Evolutionary conservation across 2,797 vertebrate genomes (phyloP).

Genomic region (Protonibea diacanthus): DNA sequence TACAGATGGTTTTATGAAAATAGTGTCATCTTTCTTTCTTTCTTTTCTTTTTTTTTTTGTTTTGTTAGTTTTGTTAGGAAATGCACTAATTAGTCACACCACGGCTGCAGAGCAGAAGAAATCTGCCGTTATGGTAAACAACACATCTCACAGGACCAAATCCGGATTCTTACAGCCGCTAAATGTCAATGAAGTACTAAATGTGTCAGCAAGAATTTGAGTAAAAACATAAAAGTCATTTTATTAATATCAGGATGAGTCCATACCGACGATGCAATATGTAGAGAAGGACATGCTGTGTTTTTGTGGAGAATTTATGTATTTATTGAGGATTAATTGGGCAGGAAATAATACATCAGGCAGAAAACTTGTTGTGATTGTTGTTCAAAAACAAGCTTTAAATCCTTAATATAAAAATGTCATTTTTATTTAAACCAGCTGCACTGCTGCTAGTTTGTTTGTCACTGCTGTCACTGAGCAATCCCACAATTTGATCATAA

Average conservation of each 20-base stretch:
- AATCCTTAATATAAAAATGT: conserved; percentile 21
- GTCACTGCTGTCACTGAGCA: neutral
- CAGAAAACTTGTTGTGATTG: neutral
- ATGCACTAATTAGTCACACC: conserved; percentile 10
- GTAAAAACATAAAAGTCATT: neutral
- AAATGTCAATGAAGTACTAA: neutral
- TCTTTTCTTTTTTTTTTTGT: neutral
- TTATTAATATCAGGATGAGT: neutral
- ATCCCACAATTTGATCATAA: neutral
- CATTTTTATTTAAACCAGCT: conserved; percentile 37
- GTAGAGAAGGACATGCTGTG: neutral
- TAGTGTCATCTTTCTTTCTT: neutral
- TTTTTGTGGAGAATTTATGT: conserved; percentile 2
- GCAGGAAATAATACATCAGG: conserved; percentile 10
- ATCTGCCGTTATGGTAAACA: conserved; percentile 37
- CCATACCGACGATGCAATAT: neutral
- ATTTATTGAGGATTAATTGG: neutral
- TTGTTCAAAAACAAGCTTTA: conserved; percentile 8
- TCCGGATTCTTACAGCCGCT: conserved; percentile 16
- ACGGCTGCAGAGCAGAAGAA: conserved; percentile 25
- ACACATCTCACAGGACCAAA: conserved; percentile 47
- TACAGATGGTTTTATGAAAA: conserved; percentile 17
- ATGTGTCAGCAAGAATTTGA: neutral
- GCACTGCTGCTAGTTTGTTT: neutral
- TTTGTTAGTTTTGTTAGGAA: neutral